Conservation (phyloP, 2,888 invertebrate species). For the Acanthoscelides obtectus region DNA sequence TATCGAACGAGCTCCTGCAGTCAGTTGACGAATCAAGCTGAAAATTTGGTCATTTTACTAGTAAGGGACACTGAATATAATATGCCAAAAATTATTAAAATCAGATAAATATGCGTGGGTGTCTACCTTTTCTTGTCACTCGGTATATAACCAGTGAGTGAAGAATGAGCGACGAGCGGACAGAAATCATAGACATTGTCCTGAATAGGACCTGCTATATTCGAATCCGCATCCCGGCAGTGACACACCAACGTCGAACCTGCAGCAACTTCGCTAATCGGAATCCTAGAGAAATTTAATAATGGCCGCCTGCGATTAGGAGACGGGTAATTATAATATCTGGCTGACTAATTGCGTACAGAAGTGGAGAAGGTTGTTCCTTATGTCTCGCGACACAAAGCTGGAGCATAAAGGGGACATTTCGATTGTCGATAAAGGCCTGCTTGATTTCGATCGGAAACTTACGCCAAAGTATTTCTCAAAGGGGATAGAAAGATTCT, state of each 20-base stretch:
- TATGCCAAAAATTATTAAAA: too few relatives aligned
- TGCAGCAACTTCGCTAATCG: neutral
- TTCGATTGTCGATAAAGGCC: neutral
- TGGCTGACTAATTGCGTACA: neutral
- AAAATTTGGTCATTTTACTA: too few relatives aligned
- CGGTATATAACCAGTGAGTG: too few relatives aligned
- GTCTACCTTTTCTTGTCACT: too few relatives aligned
- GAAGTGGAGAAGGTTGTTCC: neutral
- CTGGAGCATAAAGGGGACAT: neutral
- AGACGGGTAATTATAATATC: neutral
- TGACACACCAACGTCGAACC: neutral
- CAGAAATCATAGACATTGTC: neutral
- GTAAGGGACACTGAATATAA: too few relatives aligned
- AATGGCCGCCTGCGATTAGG: neutral
- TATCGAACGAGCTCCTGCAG: too few relatives aligned
- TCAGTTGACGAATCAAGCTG: too few relatives aligned
- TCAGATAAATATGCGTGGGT: too few relatives aligned
- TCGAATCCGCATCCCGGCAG: too few relatives aligned
- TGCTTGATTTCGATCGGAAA: neutral
- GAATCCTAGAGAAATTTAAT: neutral
- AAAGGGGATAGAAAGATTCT: neutral
- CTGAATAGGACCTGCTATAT: too few relatives aligned
- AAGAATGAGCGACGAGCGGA: neutral
- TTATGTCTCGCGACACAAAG: neutral
- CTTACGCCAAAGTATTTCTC: neutral